These are phyloP conservation scores for Pomacea maculata DNA, from an alignment of 1,140 invertebrate species.

Conservation along the genomic window DNA sequence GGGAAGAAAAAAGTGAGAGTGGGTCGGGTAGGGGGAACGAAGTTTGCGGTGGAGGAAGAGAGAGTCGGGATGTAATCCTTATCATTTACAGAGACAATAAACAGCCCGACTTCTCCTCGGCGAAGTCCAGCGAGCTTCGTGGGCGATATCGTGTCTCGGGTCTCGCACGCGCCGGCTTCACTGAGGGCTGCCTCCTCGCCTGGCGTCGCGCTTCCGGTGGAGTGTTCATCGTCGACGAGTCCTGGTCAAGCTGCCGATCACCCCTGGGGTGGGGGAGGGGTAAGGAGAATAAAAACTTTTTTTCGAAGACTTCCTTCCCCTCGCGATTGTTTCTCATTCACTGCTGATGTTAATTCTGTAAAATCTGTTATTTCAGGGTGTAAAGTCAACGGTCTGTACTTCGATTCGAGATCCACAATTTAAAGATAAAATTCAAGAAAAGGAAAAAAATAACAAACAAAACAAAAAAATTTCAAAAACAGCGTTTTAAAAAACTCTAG, in stretches of 20 bases:
- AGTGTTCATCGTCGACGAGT: neutral
- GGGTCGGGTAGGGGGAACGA: neutral
- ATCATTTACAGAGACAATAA: slow-evolving; percentile 17
- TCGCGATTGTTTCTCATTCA: no score
- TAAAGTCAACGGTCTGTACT: no score
- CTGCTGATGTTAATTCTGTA: neutral
- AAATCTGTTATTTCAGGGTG: no score
- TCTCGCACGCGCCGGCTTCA: neutral
- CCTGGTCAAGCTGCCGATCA: neutral
- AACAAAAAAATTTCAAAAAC: no score
- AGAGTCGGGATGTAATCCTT: neutral
- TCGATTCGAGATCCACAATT: no score
- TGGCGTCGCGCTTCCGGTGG: neutral
- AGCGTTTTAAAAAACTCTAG: no score
- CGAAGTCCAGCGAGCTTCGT: neutral
- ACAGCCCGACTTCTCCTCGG: neutral
- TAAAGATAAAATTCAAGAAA: no score
- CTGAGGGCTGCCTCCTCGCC: neutral
- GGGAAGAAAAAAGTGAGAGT: neutral
- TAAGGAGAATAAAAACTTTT: neutral
- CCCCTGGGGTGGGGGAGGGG: neutral
- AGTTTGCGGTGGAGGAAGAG: neutral
- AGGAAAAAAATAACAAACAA: no score
- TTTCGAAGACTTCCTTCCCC: neutral
- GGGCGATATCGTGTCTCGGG: slow-evolving; percentile 7